Evolutionary conservation across 2,888 invertebrate genomes (phyloP), one percentile per base, ranked within the genome.

Genomic region (Hemaris fuciformis): DNA sequence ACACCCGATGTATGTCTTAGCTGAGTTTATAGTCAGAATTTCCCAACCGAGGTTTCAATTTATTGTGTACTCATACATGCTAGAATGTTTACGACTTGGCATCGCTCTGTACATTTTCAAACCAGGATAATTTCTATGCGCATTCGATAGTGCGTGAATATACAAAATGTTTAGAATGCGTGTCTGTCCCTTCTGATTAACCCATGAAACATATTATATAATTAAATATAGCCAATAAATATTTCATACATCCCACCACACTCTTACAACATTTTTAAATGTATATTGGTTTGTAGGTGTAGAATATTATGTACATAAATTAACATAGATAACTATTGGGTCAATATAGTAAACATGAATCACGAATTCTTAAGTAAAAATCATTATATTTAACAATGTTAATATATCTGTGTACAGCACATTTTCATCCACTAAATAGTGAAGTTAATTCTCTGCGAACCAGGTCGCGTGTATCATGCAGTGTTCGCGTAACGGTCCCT

Each of bases 21-120:
- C 10, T 31, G 57, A 43, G 45, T 63, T 62, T 69, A 58, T 66
- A 66, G 64, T 61, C 64, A 61, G 62, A 64, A 65, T 64, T 69
- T 68, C 66, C 53, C 62, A 59, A 67, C 67, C 62, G 65, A 75
- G 72, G 18, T 53, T 53, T 53, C 25, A 41, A 72, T 73, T 74
- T 53, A 53, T 69, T 59, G 63, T 68, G 43, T 66, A 64, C 65
- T 66, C 65, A 64, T 71, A 72, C 68, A 72, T 71, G 73, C 73
- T 71, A 71, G 74, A 64, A 73, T 80, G 76, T 87, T 85, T 84
- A 87, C 71, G 87, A 85, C 79, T 86, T 86, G 85, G 85, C 87
- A 85, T 75, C 75, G 66, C 64, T 71, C 67, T 72, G 72, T 75
- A 75, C 69, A 75, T 79, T 48, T 60, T 69, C 73, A 73, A 65